Conservation (phyloP, 2,888 invertebrate species). For the Acanthosepion esculentum region DNA sequence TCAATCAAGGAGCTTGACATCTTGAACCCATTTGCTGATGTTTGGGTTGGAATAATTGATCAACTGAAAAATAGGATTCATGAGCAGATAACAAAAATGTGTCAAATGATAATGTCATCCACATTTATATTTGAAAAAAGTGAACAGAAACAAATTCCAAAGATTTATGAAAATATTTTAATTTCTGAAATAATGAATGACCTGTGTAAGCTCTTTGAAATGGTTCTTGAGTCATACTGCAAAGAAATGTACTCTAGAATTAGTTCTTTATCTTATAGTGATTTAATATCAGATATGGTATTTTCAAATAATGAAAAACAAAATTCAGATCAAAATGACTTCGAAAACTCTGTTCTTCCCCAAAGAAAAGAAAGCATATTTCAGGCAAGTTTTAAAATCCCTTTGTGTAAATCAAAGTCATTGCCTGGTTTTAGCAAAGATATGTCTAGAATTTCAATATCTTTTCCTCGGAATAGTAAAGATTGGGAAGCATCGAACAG, state of each 20-base stretch:
- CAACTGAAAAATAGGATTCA: not conserved
- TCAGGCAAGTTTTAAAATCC: not conserved
- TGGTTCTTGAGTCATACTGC: not conserved
- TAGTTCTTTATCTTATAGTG: not conserved
- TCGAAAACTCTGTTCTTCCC: not conserved
- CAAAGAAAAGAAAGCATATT: not conserved
- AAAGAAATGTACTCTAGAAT: not conserved
- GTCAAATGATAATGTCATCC: not conserved
- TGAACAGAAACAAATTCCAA: not conserved
- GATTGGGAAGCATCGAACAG: not conserved
- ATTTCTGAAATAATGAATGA: not conserved
- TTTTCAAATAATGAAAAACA: not conserved
- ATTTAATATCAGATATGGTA: not conserved
- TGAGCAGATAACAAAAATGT: not conserved
- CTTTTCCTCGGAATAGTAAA: not conserved
- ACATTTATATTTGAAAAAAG: not conserved
- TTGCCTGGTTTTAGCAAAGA: not conserved
- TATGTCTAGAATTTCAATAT: not conserved
- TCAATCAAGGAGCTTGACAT: not conserved
- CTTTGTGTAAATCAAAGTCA: not conserved
- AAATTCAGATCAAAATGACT: not conserved
- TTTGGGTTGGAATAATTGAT: not conserved
- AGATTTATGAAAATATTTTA: not conserved
- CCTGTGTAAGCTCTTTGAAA: not conserved
- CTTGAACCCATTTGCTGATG: not conserved